Evolutionary conservation across 2,113 vertebrate genomes (phyloP).

Genomic region (Apistogramma diplotaenia): DNA sequence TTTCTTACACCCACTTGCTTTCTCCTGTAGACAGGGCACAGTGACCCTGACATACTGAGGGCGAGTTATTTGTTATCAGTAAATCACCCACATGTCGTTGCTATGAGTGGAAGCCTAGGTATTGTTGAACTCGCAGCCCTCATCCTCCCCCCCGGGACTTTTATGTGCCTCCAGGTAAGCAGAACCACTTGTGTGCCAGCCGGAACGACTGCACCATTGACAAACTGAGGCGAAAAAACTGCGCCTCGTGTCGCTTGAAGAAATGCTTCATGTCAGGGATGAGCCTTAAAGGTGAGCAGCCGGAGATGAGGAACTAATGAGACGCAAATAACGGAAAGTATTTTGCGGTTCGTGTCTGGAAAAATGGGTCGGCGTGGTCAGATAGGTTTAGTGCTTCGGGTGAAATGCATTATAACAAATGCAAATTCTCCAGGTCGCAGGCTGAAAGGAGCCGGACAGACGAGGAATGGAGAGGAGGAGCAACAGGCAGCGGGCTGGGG

Average conservation of each 20-base stretch:
- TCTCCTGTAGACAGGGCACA: conserved; percentile 39
- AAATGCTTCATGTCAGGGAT: conserved; percentile 97
- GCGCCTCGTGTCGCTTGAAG: conserved; percentile 89
- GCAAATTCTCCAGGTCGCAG: conserved; percentile 57
- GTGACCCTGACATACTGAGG: conserved; percentile 57
- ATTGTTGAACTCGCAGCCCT: conserved; percentile 21
- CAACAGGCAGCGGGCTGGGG: conserved; percentile 24
- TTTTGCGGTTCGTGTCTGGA: background rate
- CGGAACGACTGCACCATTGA: conserved; percentile 98
- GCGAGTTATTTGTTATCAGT: conserved; percentile 50
- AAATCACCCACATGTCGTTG: conserved; percentile 58
- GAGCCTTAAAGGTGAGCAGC: conserved; percentile 90
- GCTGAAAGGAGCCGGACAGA: conserved; percentile 60
- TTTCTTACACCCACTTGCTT: conserved; percentile 57
- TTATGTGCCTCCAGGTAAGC: conserved; percentile 82
- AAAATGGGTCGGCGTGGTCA: background rate
- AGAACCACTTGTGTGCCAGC: conserved; percentile 98
- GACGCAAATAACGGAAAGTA: background rate
- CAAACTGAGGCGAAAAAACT: conserved; percentile 92
- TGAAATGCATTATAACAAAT: conserved; percentile 35
- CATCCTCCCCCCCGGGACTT: background rate
- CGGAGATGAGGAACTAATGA: background rate
- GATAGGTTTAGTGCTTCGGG: conserved; percentile 14
- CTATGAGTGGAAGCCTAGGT: conserved; percentile 22
- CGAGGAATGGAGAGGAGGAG: conserved; percentile 52